These are phyloP conservation scores for Gerosis bhagava DNA, from an alignment of 2,888 invertebrate species.

Conservation along the genomic window DNA sequence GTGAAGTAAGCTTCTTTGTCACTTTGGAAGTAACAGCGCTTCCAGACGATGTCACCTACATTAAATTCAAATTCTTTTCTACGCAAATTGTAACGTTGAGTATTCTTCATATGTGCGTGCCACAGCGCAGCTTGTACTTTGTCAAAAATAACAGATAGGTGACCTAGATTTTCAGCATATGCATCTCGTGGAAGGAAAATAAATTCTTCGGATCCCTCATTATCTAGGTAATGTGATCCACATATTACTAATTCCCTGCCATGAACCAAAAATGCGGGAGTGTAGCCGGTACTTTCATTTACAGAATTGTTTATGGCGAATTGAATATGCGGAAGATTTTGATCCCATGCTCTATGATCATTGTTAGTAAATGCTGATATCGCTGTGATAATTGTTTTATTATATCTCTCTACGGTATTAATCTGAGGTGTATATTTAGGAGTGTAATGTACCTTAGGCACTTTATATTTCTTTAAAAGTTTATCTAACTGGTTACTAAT, in stretches of 20 bases:
- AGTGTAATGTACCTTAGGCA: not conserved
- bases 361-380: not conserved
- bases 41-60: slow-evolving; percentile 32
- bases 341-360: slow-evolving; percentile 7
- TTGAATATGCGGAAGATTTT: not conserved
- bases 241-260: not conserved
- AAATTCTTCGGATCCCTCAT: not conserved
- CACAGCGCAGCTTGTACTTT: slow-evolving; percentile 26
- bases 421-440: slow-evolving; percentile 1
- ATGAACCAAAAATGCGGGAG: not conserved
- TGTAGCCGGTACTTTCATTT: not conserved
- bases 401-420: slow-evolving; percentile 4
- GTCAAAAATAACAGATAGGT: slow-evolving; percentile 28
- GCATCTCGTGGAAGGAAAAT: slow-evolving; percentile 28
- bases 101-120: slow-evolving; percentile 30
- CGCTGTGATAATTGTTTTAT: not conserved
- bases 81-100: slow-evolving; percentile 30
- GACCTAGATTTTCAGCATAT: slow-evolving; percentile 30
- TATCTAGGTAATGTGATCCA: not conserved
- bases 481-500: not conserved
- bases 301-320: slow-evolving; percentile 9
- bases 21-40: slow-evolving; percentile 16
- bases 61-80: slow-evolving; percentile 29
- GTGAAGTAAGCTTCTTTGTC: slow-evolving; percentile 19
- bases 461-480: not conserved